phyloP scores from a whole-genome alignment of 2,888 invertebrate species.

The Lagria hirta region DNA sequence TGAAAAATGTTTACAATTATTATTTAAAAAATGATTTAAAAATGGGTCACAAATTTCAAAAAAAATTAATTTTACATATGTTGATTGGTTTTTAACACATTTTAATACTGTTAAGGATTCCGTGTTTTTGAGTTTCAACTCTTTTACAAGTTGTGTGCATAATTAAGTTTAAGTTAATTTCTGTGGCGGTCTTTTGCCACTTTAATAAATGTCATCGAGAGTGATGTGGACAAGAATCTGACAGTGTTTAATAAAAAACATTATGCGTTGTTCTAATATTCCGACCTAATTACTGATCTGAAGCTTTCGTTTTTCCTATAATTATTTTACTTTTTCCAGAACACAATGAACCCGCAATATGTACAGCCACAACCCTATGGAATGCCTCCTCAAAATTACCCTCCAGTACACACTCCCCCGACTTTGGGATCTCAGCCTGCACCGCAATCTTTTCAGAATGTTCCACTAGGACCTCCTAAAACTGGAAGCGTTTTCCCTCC shows the following conservation, averaged over 20 bases:
- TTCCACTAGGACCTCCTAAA: constrained; percentile 38
- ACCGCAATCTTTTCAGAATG: constrained; percentile 42
- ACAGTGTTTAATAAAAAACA: not conserved
- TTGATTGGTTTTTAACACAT: no score
- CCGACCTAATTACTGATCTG: not conserved
- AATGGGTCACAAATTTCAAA: constrained; percentile 23
- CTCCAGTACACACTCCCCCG: constrained; percentile 27
- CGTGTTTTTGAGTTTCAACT: not conserved
- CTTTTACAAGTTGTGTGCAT: not conserved
- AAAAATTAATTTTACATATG: constrained; percentile 17
- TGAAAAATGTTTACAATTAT: constrained; percentile 3
- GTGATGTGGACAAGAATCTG: no score
- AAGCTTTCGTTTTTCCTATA: not conserved
- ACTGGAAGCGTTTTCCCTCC: constrained; percentile 16
- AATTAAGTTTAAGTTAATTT: no score
- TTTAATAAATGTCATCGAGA: no score
- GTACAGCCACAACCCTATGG: constrained; percentile 48
- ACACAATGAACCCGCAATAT: constrained; percentile 58
- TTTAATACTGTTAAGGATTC: no score
- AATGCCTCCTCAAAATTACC: constrained; percentile 34
- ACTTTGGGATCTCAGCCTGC: constrained; percentile 43
- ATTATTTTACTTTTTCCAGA: constrained; percentile 5
- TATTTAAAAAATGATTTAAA: constrained; percentile 13
- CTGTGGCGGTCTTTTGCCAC: no score
- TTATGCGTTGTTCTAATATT: not conserved